Conservation (phyloP, 2,113 vertebrate genomes). For the Leucopsar rothschildi region DNA sequence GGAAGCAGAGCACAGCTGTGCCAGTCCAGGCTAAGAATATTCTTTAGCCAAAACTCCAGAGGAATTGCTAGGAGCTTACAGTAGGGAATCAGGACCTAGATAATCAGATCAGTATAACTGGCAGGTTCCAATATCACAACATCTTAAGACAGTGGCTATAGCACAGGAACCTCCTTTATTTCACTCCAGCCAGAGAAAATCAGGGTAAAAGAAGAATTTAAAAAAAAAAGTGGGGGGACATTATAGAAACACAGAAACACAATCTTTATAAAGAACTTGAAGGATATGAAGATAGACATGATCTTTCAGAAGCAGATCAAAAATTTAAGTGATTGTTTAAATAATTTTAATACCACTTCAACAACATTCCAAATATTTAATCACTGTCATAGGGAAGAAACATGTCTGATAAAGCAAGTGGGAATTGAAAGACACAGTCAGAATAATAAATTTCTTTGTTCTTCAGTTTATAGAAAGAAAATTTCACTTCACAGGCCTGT, state of each 20-base stretch:
- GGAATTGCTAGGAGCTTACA: neutral
- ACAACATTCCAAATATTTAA: neutral
- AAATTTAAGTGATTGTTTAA: neutral
- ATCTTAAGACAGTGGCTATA: neutral
- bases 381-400: neutral
- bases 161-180: neutral
- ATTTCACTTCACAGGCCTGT: neutral
- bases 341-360: neutral
- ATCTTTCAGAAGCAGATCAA: neutral
- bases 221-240: neutral
- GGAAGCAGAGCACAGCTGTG: neutral
- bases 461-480: neutral
- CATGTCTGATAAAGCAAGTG: neutral
- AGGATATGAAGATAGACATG: neutral
- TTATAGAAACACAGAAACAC: neutral
- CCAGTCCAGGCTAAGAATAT: neutral
- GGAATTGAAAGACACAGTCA: neutral
- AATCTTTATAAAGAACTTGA: neutral
- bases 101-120: neutral
- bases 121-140: neutral
- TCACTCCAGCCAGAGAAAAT: neutral
- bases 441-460: neutral
- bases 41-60: neutral
- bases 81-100: neutral
- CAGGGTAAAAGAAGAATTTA: neutral